Percentiles rank a stretch among this genome's conserved stretches.
phyloP scores from a whole-genome alignment of 2,113 vertebrate species.

The Cairina moschata region DNA sequence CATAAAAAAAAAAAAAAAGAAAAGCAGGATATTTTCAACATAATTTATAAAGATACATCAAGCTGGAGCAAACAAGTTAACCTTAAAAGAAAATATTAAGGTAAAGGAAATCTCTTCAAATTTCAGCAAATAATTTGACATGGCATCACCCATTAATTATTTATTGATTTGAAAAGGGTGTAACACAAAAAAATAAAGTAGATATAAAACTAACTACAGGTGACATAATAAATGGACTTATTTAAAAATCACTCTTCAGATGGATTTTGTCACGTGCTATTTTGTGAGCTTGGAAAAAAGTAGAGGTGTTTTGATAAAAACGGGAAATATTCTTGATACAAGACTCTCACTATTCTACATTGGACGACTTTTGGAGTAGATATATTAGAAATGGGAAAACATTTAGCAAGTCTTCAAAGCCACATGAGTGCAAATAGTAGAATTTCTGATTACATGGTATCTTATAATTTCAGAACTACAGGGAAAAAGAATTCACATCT shows the following conservation, averaged over 20 bases:
- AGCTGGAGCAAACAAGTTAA: not conserved
- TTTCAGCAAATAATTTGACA: not conserved
- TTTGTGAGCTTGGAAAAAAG: not conserved
- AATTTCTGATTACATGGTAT: not conserved
- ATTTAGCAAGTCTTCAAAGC: not conserved
- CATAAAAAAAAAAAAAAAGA: not conserved
- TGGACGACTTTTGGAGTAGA: not conserved
- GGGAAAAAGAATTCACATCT: not conserved
- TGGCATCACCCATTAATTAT: not conserved
- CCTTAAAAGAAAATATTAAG: not conserved
- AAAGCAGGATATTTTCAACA: not conserved
- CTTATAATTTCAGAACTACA: not conserved
- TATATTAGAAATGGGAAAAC: not conserved
- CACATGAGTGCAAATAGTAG: not conserved
- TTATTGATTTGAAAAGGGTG: not conserved
- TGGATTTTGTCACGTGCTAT: not conserved
- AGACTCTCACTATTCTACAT: not conserved
- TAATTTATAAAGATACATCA: not conserved
- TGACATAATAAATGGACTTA: not conserved
- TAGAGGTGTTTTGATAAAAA: not conserved
- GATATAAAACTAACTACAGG: not conserved
- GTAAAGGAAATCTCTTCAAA: not conserved
- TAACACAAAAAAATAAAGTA: not conserved
- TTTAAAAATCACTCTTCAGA: not conserved
- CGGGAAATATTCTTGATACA: not conserved